Percentiles rank a stretch among this genome's conserved stretches.
Conservation (phyloP, 2,113 vertebrate genomes). For the Chunga burmeisteri region DNA sequence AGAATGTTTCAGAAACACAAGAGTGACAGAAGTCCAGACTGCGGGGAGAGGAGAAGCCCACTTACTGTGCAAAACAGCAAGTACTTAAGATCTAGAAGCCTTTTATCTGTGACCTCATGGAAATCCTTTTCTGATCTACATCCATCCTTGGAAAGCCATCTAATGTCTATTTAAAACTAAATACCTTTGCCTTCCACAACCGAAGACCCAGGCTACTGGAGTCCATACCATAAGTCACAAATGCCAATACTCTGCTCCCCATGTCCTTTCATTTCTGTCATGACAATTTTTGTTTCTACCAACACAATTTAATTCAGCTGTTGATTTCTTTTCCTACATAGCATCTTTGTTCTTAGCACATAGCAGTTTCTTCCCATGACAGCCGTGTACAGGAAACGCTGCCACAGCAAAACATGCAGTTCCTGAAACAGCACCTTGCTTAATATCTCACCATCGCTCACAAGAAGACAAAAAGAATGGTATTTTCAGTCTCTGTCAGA, state of each 20-base stretch:
- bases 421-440: not conserved
- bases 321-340: not conserved
- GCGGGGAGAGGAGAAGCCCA: not conserved
- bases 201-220: not conserved
- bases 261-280: not conserved
- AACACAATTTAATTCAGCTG: not conserved
- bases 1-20: not conserved
- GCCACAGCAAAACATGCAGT: not conserved
- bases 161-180: not conserved
- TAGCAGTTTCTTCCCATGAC: not conserved
- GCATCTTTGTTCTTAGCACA: not conserved
- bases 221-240: accelerated
- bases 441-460: not conserved
- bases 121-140: not conserved
- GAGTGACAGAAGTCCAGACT: not conserved
- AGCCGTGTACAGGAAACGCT: not conserved
- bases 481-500: not conserved
- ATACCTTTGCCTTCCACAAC: not conserved
- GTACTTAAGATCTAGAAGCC: not conserved
- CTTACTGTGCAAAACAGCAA: accelerated
- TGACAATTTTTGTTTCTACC: not conserved
- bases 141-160: not conserved
- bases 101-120: not conserved
- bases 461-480: not conserved
- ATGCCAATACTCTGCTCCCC: not conserved